phyloP scores from a whole-genome alignment of 2,888 invertebrate species.

The Frankliniella intonsa region DNA sequence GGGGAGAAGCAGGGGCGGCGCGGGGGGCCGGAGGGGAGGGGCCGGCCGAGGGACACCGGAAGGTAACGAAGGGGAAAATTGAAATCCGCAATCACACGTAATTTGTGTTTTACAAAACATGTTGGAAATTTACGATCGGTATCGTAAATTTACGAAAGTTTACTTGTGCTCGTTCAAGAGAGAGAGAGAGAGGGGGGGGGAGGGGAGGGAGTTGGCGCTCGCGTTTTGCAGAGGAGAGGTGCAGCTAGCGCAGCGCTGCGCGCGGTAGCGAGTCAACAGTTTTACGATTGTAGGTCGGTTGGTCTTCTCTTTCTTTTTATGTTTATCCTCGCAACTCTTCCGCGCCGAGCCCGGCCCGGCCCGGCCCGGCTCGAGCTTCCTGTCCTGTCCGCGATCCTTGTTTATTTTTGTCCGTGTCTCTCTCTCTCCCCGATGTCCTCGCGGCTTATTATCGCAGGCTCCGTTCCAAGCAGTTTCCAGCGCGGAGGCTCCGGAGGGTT shows the following conservation, averaged over 20 bases:
- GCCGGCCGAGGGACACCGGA: no score
- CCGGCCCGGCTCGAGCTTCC: not conserved
- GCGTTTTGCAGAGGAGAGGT: not conserved
- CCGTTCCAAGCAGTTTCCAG: no score
- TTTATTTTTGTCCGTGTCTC: not conserved
- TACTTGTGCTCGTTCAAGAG: no score
- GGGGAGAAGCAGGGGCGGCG: no score
- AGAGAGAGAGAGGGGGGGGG: not conserved
- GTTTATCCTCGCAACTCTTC: slow-evolving; percentile 1
- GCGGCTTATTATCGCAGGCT: no score
- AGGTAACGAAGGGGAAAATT: no score
- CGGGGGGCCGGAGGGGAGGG: no score
- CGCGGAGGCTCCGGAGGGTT: no score
- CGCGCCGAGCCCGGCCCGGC: not conserved
- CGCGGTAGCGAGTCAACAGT: not conserved
- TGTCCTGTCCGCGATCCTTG: not conserved
- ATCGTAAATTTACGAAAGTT: no score
- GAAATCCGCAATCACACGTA: no score
- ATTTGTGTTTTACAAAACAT: no score
- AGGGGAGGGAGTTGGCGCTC: not conserved
- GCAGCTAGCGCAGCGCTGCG: not conserved
- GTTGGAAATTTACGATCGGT: no score
- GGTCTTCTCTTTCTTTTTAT: not conserved
- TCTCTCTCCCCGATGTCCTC: not conserved
- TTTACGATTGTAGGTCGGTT: not conserved